These are phyloP conservation scores for Iguana delicatissima DNA, from an alignment of 2,797 vertebrate species.

Conservation along the genomic window DNA sequence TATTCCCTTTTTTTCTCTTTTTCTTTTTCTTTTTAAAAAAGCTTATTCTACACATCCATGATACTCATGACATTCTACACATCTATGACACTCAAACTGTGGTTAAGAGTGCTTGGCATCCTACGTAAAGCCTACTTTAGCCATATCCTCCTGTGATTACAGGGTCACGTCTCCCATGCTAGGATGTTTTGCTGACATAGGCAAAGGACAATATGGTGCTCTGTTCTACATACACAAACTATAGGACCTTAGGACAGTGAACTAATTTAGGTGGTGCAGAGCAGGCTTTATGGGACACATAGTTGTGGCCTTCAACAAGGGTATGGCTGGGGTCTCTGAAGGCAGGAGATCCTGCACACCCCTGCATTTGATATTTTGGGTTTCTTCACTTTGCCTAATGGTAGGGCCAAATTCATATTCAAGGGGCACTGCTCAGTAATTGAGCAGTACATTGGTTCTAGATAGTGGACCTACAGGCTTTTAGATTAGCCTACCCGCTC, in stretches of 20 bases:
- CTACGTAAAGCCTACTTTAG: neutral
- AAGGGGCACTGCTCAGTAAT: neutral
- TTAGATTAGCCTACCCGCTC: neutral
- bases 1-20: too few species aligned
- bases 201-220: neutral
- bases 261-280: neutral
- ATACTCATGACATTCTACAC: too few species aligned
- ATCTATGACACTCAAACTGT: neutral
- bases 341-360: neutral
- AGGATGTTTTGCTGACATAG: neutral
- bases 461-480: neutral
- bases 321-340: too few species aligned
- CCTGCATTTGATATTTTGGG: neutral
- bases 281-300: too few species aligned
- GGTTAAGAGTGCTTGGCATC: neutral
- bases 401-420: neutral
- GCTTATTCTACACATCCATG: too few species aligned
- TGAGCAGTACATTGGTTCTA: neutral
- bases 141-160: neutral
- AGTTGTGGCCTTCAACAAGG: too few species aligned
- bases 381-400: neutral
- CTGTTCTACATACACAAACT: neutral
- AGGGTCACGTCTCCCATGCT: neutral
- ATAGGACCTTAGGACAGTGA: too few species aligned
- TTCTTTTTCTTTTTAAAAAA: too few species aligned